phyloP scores from a whole-genome alignment of 2,888 invertebrate genomes.

The Microchrysa polita region DNA sequence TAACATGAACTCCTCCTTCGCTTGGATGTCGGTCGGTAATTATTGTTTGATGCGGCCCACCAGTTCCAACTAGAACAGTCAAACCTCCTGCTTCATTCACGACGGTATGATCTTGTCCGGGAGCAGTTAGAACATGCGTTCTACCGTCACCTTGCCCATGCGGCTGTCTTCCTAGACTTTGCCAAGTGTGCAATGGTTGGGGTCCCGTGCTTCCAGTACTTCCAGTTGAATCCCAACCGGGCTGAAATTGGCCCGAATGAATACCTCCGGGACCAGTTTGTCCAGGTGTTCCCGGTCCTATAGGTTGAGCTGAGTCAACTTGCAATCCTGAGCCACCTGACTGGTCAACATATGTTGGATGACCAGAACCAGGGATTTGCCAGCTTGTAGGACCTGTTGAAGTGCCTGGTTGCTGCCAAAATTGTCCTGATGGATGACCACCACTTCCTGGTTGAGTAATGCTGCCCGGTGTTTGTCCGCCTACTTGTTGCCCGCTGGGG shows the following conservation, averaged over 20 bases:
- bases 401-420: not conserved
- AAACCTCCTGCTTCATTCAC: conserved; percentile 49
- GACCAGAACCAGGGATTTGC: conserved; percentile 2
- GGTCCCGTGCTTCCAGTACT: not conserved
- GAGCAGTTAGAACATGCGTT: conserved; percentile 42
- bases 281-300: conserved; percentile 15
- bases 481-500: conserved; percentile 17
- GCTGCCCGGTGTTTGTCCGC: not conserved
- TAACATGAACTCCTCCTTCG: conserved; percentile 46
- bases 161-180: not conserved
- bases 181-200: conserved; percentile 21
- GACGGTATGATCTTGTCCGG: conserved; percentile 48
- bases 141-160: conserved; percentile 27
- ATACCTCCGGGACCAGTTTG: not conserved
- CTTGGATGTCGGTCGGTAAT: conserved; percentile 48
- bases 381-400: too few relatives aligned
- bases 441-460: not conserved
- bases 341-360: not conserved
- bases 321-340: too few relatives aligned
- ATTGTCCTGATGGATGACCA: not conserved
- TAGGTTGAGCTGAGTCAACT: too few relatives aligned
- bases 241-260: conserved; percentile 14
- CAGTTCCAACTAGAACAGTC: conserved; percentile 52
- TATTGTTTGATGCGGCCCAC: conserved; percentile 52
- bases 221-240: conserved; percentile 4